Conservation (phyloP, 2,888 invertebrate species). For the Cosmia trapezina region DNA sequence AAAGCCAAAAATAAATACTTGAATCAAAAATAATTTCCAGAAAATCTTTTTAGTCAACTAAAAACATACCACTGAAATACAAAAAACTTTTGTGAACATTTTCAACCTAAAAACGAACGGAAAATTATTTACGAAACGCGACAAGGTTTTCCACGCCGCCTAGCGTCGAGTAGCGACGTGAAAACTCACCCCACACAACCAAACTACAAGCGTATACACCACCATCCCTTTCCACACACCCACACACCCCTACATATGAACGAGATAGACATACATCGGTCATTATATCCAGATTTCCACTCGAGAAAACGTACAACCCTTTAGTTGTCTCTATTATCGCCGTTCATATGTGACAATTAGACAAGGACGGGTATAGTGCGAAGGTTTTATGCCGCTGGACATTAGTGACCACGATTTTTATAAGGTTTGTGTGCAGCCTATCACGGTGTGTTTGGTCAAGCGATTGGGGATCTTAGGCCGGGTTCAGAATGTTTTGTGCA, state of each 20-base stretch:
- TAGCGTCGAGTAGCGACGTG: conserved; percentile 86
- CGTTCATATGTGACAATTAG: conserved; percentile 74
- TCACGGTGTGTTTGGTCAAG: conserved; percentile 81
- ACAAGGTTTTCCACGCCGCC: conserved; percentile 80
- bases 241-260: conserved; percentile 86
- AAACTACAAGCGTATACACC: conserved; percentile 68
- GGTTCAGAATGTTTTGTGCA: conserved; percentile 47
- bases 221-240: conserved; percentile 86
- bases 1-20: background rate
- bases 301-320: conserved; percentile 87
- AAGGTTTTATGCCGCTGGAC: conserved; percentile 80
- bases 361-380: conserved; percentile 76
- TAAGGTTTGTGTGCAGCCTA: conserved; percentile 79
- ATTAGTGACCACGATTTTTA: conserved; percentile 84
- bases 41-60: background rate
- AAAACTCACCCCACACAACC: conserved; percentile 75
- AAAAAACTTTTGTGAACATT: conserved; percentile 50
- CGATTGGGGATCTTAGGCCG: conserved; percentile 65
- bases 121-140: conserved; percentile 27
- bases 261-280: conserved; percentile 85
- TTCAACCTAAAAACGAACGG: conserved; percentile 45
- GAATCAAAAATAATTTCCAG: background rate
- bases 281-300: conserved; percentile 83
- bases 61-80: background rate
- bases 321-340: conserved; percentile 86